Conservation (phyloP, 2,797 vertebrate genomes). For the Trematomus bernacchii region DNA sequence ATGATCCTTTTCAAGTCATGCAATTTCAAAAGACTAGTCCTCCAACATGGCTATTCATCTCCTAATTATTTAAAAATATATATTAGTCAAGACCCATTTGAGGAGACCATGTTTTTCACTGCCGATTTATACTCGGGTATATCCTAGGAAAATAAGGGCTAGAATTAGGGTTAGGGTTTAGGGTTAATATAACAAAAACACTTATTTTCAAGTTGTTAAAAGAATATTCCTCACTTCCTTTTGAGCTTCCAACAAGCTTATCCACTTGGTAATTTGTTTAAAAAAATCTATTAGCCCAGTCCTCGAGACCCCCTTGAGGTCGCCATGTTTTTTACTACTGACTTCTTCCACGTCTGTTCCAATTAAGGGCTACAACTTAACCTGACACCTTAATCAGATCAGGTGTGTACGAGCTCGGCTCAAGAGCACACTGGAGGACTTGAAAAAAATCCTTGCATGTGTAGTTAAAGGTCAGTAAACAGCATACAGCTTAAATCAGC, state of each 20-base stretch:
- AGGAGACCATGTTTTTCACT: not conserved
- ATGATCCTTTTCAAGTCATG: not conserved
- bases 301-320: slow-evolving; percentile 5
- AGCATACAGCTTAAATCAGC: slow-evolving; percentile 39
- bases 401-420: slow-evolving; percentile 10
- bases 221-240: not conserved
- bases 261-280: slow-evolving; percentile 10
- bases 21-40: not conserved
- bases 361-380: slow-evolving; percentile 23
- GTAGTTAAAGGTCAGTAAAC: slow-evolving; percentile 46
- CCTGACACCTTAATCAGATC: slow-evolving; percentile 28
- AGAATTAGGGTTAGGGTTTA: not conserved
- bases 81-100: not conserved
- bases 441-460: slow-evolving; percentile 31
- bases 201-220: not conserved
- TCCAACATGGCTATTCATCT: not conserved
- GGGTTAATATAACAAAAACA: not conserved
- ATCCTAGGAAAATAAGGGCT: no score
- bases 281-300: not conserved
- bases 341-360: slow-evolving; percentile 17
- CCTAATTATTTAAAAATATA: slow-evolving; percentile 5
- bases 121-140: not conserved
- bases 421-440: not conserved
- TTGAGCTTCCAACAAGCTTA: not conserved
- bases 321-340: slow-evolving; percentile 1